These are phyloP conservation scores for Eulimnadia texana DNA, from an alignment of 1,140 invertebrate genomes.

Conservation along the genomic window DNA sequence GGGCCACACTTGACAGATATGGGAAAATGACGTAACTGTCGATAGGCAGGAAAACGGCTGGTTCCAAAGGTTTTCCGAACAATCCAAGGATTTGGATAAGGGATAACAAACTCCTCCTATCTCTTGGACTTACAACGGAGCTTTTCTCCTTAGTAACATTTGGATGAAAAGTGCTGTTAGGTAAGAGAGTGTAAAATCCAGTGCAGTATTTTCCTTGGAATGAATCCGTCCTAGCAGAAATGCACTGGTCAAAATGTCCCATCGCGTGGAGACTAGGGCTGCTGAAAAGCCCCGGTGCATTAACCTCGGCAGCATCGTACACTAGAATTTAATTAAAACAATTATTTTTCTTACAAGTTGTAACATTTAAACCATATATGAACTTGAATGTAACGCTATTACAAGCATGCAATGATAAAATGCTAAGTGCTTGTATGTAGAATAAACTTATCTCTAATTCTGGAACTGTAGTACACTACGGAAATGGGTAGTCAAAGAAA, in stretches of 20 bases:
- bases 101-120: not conserved
- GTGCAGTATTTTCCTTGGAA: constrained; percentile 11
- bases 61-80: too few relatives aligned
- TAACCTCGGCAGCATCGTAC: constrained; percentile 4
- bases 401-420: too few relatives aligned
- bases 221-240: not conserved
- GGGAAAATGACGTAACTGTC: not conserved
- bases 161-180: not conserved
- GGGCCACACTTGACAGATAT: constrained; percentile 5
- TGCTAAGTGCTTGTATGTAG: too few relatives aligned
- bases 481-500: too few relatives aligned
- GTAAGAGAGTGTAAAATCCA: not conserved
- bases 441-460: too few relatives aligned
- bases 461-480: too few relatives aligned
- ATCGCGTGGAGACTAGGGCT: not conserved
- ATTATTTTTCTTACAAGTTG: too few relatives aligned
- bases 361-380: too few relatives aligned
- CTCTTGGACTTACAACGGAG: not conserved
- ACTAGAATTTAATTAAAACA: not conserved
- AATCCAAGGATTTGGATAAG: not conserved
- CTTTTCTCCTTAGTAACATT: not conserved
- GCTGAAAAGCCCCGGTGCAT: not conserved
- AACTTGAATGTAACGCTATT: too few relatives aligned
- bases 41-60: not conserved
- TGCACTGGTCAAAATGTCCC: constrained; percentile 12